Base-by-base conservation (phyloP, 2,888 invertebrate species). In the Alloplasta piceator region DNA sequence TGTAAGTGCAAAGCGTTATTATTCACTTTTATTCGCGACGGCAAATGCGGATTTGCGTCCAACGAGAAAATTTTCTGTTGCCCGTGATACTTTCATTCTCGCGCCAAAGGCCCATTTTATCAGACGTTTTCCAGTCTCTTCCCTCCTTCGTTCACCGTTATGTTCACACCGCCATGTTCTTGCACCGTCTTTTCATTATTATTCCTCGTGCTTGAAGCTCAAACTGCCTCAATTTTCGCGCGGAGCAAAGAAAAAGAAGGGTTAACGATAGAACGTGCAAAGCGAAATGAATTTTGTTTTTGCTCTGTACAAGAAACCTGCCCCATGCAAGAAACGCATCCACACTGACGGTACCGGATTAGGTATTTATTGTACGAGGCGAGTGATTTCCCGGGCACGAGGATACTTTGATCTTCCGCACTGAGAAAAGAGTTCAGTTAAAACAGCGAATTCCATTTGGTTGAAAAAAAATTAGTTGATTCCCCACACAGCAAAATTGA, bases 21-120 rank as follows among this genome's bases (percentile, higher is more conserved):
- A 67, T 68, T 26, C 36, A 63, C 38, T 48, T 68, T 72, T 64
- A 68, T 80, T 76, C 68, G 56, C 67, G 48, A 58, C 61, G 46
- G n/a, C n/a, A 10, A 39, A 43, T 16, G 12, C 36, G 38, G n/a
- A 43, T 56, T 48, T 52, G 43, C 55, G n/a, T 26, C 3, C 1
- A 26, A 26, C 26, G 26, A 26, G 5, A 10, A 50, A 50, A 50
- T 12, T 2, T 26, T 26, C 26, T 26, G 26, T 26, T 26, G 63
- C 61, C 64, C 61, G 36, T 71, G 82, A 83, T 84, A 82, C 82
- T 82, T 83, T 80, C 68, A 83, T 80, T 83, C 82, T 80, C 58
- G 74, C 76, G 72, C 63, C 41, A 72, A 72, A 52, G 55, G 1
- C 12, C 67, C 76, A 61, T 80, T 76, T 76, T 67, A 71, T 63